Base-by-base conservation (phyloP, 2,888 invertebrate species). In the Agonopterix subpropinquella region DNA sequence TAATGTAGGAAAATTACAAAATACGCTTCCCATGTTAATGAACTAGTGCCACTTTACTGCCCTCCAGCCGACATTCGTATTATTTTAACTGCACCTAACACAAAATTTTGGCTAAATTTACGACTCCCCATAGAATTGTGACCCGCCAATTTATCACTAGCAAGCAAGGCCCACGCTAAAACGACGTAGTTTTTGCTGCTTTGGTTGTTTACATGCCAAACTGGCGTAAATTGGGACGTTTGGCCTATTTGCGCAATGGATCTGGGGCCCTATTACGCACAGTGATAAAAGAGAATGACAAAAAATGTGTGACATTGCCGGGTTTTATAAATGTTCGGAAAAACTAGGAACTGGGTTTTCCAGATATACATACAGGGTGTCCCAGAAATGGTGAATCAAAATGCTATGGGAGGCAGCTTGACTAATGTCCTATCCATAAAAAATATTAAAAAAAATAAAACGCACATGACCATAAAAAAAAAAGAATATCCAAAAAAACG, bases 141-240 rank as follows among this genome's bases (percentile, higher is more conserved):
- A 39, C 39, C 13, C 8, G 11, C 9, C 44, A n/a, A 44, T 35
- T 11, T 15, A 44, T 43, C 43, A 18, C 41, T 11, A 35, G 15
- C 36, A 18, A 18, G 18, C 18, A 18, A 35, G 11, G 36, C n/a
- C 43, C 8, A 18, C 18, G 18, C 18, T 18, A 18, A 18, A 18
- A 18, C 18, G 35, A 2, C 44, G 37, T 45, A 45, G 45, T 45
- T 45, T 45, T 45, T 45, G 45, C 45, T 18, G 45, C 37, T 37
- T 8, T n/a, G 4, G 5, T 8, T 37, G 37, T 37, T 37, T 36
- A 36, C 45, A 15, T 13, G 45, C 45, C 45, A 37, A 37, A 37
- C 11, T 15, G 45, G 8, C 5, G 28, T 3, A 5, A 28, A 28
- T 15, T 10, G 15, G 10, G 28, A 39, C 28, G 11, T 11, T 10